These are phyloP conservation scores for Drosophila tripunctata DNA, from an alignment of 2,888 invertebrate species.

Conservation along the genomic window DNA sequence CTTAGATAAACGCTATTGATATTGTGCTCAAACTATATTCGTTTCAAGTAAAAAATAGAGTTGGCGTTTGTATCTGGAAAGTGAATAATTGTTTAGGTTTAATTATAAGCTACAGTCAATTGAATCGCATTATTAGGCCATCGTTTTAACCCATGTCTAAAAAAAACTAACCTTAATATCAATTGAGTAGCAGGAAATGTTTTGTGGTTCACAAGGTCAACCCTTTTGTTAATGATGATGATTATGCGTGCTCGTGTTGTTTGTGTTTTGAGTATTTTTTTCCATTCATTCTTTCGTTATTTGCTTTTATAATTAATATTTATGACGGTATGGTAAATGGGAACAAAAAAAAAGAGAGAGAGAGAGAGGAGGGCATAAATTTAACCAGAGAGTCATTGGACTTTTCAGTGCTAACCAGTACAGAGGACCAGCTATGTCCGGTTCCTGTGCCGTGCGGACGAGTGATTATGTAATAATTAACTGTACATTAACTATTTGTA, in stretches of 20 bases:
- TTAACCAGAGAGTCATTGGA: slow-evolving; percentile 57
- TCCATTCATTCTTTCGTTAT: background rate
- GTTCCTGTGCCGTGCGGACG: slow-evolving; percentile 51
- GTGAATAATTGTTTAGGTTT: slow-evolving; percentile 24
- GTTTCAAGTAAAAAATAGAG: background rate
- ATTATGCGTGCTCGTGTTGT: slow-evolving; percentile 29
- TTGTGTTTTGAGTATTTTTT: background rate
- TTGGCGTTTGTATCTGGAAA: background rate
- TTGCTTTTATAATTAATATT: slow-evolving; percentile 53
- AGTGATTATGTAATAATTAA: slow-evolving; percentile 80
- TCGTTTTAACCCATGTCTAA: slow-evolving; percentile 10
- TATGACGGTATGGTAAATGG: slow-evolving; percentile 22
- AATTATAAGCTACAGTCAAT: slow-evolving; percentile 31
- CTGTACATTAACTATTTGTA: slow-evolving; percentile 80
- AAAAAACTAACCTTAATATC: slow-evolving; percentile 31
- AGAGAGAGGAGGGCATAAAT: slow-evolving; percentile 8
- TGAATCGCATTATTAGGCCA: background rate
- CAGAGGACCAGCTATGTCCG: slow-evolving; percentile 20
- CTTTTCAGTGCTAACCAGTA: slow-evolving; percentile 27
- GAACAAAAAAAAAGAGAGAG: no score
- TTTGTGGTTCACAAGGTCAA: slow-evolving; percentile 42
- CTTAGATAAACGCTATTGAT: no score
- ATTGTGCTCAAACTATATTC: no score
- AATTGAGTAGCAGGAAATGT: slow-evolving; percentile 53
- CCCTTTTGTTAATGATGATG: slow-evolving; percentile 53